These are phyloP conservation scores for Lepidocyrtoides sp. DNA, from an alignment of 2,888 invertebrate species.

Conservation along the genomic window DNA sequence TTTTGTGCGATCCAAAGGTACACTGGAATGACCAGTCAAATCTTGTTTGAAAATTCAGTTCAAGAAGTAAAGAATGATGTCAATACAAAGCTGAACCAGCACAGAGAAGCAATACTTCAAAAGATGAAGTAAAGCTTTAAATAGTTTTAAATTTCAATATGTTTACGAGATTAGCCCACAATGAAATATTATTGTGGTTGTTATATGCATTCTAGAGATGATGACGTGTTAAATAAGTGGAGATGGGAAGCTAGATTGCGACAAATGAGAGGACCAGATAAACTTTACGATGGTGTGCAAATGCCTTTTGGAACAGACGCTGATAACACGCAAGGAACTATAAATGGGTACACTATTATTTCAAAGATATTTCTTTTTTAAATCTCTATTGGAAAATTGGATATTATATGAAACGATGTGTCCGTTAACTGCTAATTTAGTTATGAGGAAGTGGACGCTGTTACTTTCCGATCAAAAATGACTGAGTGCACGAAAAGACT, in stretches of 20 bases:
- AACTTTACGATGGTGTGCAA: conserved; percentile 25
- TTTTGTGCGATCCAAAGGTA: conserved; percentile 61
- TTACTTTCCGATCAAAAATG: conserved; percentile 67
- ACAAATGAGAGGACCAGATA: conserved; percentile 69
- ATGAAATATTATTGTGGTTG: too few species aligned
- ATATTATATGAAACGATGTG: too few species aligned
- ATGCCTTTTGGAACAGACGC: conserved; percentile 79
- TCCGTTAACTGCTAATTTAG: conserved; percentile 12
- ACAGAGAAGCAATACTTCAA: conserved; percentile 78
- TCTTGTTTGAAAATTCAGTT: conserved; percentile 73
- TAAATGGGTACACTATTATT: background rate
- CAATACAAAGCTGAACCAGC: conserved; percentile 62
- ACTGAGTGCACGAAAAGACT: conserved; percentile 69
- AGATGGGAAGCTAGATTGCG: conserved; percentile 71
- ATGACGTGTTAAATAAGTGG: conserved; percentile 77
- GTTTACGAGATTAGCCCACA: too few species aligned
- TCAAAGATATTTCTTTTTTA: background rate
- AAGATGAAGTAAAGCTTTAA: conserved; percentile 70
- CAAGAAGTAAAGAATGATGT: conserved; percentile 77
- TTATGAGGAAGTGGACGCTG: conserved; percentile 50
- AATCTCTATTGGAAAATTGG: too few species aligned
- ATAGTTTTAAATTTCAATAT: background rate
- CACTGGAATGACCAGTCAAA: conserved; percentile 68
- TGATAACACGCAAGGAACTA: background rate
- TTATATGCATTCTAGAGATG: conserved; percentile 62